Percentiles rank a stretch among this genome's conserved stretches.
These are phyloP conservation scores for Podiceps cristatus DNA, from an alignment of 2,113 vertebrate genomes.

Conservation along the genomic window DNA sequence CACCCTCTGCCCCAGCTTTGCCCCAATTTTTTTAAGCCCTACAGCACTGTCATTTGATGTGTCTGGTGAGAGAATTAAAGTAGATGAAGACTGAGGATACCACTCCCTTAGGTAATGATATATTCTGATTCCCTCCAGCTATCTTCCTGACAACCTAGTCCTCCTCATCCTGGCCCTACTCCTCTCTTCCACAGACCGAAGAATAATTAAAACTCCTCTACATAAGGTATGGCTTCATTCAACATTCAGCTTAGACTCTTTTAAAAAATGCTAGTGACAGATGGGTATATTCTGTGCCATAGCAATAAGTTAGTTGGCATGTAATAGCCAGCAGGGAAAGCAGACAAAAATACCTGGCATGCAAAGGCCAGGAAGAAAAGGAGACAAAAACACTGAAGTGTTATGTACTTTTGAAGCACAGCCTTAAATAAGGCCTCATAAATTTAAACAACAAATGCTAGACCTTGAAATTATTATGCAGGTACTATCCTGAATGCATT, in stretches of 20 bases:
- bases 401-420: conserved; percentile 26
- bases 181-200: conserved; percentile 15
- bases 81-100: conserved; percentile 68
- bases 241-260: conserved; percentile 65
- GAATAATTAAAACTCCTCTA: conserved; percentile 69
- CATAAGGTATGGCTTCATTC: conserved; percentile 58
- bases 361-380: conserved; percentile 4
- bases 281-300: conserved; percentile 39
- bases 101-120: conserved; percentile 63
- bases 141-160: conserved; percentile 62
- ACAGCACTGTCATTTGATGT: conserved; percentile 77
- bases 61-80: conserved; percentile 77
- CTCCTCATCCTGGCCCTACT: conserved; percentile 42
- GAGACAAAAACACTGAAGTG: background rate
- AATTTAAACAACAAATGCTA: background rate
- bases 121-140: conserved; percentile 75
- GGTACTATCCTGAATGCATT: background rate
- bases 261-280: conserved; percentile 64
- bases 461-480: background rate
- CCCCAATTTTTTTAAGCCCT: conserved; percentile 80
- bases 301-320: conserved; percentile 32
- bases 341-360: conserved; percentile 38
- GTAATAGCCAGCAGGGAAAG: conserved; percentile 31
- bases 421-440: background rate
- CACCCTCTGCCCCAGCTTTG: conserved; percentile 56